These are phyloP conservation scores for Hydrotaea cyrtoneurina DNA, from an alignment of 2,888 invertebrate genomes.

Conservation along the genomic window DNA sequence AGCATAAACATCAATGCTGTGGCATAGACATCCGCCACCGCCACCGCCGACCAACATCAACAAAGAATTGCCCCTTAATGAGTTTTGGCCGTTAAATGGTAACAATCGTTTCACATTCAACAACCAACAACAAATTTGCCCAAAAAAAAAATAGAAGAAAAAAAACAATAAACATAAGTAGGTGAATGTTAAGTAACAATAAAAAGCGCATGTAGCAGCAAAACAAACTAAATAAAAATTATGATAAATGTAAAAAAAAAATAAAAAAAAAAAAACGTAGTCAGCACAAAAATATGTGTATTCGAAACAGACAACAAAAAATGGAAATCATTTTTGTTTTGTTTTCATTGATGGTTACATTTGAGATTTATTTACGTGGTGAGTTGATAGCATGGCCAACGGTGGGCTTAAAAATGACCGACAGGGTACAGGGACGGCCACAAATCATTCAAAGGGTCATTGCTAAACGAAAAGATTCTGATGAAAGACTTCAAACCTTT, in stretches of 20 bases:
- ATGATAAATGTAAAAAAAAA: constrained; percentile 13
- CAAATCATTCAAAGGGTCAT: no score
- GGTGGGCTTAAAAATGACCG: no score
- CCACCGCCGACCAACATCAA: no score
- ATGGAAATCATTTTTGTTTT: background rate
- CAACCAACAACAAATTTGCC: background rate
- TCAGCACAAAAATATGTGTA: constrained; percentile 16
- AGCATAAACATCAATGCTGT: no score
- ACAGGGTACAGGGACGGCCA: no score
- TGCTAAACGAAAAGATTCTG: no score
- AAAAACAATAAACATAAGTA: constrained; percentile 37
- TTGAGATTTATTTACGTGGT: background rate
- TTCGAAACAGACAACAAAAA: background rate
- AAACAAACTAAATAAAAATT: constrained; percentile 7
- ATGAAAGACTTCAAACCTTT: no score
- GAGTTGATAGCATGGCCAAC: background rate
- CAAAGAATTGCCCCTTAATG: background rate
- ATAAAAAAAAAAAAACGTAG: constrained; percentile 23
- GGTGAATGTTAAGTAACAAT: constrained; percentile 56
- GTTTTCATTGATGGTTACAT: background rate
- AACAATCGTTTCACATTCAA: background rate
- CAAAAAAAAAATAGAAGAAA: constrained; percentile 6
- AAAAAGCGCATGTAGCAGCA: constrained; percentile 13
- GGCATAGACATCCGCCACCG: no score
- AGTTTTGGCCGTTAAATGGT: constrained; percentile 23